Conservation (phyloP, 1,140 invertebrate genomes). For the Saxidomus purpurata region DNA sequence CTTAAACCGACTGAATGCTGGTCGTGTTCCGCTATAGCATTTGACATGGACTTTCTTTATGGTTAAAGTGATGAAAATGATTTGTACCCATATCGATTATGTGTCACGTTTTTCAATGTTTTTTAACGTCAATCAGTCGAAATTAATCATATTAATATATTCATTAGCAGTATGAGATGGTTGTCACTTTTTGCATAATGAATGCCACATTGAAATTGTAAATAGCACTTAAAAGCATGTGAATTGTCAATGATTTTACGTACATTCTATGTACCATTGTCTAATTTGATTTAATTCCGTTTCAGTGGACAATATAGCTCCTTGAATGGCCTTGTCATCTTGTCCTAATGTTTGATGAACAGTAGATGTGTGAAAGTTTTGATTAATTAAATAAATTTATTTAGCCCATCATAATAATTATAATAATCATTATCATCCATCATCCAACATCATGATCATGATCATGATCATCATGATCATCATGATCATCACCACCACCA, state of each 20-base stretch:
- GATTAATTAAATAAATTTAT: too few species aligned
- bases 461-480: not conserved
- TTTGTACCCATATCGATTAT: conserved; percentile 22
- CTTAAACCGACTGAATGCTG: not conserved
- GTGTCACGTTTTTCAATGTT: conserved; percentile 3
- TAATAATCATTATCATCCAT: too few species aligned
- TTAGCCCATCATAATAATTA: not conserved
- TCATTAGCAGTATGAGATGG: not conserved
- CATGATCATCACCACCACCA: not conserved
- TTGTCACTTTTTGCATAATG: not conserved
- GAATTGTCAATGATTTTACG: not conserved
- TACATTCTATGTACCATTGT: not conserved
- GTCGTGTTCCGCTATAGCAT: not conserved
- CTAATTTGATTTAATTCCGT: not conserved
- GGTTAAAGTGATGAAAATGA: conserved; percentile 18
- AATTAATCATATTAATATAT: conserved; percentile 23
- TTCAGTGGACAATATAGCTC: too few species aligned
- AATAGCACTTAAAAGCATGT: not conserved
- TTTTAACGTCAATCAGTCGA: conserved; percentile 1
- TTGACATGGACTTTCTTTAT: conserved; percentile 3
- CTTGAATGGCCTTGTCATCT: too few species aligned
- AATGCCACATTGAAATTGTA: not conserved
- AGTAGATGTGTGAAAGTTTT: too few species aligned
- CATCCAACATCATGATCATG: not conserved
- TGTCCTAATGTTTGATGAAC: too few species aligned